Evolutionary conservation across 2,797 vertebrate species (phyloP).

Genomic region (Lithobates sylvaticus): DNA sequence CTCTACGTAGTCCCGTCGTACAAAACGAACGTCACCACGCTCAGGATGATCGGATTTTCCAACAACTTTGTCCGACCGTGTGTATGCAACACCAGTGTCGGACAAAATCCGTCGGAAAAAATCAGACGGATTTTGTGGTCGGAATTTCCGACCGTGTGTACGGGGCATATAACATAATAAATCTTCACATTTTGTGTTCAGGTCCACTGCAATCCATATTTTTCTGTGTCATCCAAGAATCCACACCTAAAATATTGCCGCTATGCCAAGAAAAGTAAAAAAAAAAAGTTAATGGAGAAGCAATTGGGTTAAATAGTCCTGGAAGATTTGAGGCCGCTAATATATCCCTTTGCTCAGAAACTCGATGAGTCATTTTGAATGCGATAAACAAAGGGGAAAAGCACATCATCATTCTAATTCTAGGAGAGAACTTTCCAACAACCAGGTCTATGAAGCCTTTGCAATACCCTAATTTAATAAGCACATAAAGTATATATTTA

Average conservation of each 20-base stretch:
- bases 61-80: too few relatives aligned
- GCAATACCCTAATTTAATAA: conserved; percentile 55
- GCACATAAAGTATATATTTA: conserved; percentile 54
- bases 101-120: too few relatives aligned
- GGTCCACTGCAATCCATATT: too few relatives aligned
- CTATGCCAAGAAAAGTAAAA: background rate
- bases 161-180: too few relatives aligned
- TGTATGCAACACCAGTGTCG: too few relatives aligned
- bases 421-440: conserved; percentile 2
- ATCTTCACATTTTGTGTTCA: too few relatives aligned
- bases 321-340: conserved; percentile 17
- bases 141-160: too few relatives aligned
- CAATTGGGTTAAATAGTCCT: conserved; percentile 26
- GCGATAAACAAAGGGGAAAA: conserved; percentile 27
- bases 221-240: background rate
- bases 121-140: too few relatives aligned
- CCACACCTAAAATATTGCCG: conserved; percentile 5
- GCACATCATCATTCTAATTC: conserved; percentile 4
- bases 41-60: too few relatives aligned
- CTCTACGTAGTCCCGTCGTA: too few relatives aligned
- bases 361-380: conserved; percentile 26
- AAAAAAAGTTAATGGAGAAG: conserved; percentile 12
- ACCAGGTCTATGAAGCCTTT: conserved; percentile 4
- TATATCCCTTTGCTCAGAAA: conserved; percentile 8
- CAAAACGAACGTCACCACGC: too few relatives aligned